Percentiles rank a stretch among this genome's conserved stretches.
phyloP scores from a whole-genome alignment of 2,888 invertebrate genomes.

The Sympetrum striolatum region DNA sequence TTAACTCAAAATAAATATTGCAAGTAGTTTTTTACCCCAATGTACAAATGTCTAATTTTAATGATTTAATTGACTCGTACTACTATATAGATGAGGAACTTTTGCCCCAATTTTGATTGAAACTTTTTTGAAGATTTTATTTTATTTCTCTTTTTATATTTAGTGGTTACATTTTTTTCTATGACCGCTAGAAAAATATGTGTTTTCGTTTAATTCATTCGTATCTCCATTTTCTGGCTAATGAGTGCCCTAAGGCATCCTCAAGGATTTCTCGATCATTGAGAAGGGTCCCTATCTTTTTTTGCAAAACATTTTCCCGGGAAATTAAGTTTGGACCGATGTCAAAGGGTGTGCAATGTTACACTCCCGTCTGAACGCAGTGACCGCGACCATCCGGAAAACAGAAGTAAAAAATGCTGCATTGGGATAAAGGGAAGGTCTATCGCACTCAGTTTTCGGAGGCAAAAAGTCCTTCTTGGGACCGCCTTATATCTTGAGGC shows the following conservation, averaged over 20 bases:
- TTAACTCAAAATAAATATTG: no score
- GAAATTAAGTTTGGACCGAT: neutral
- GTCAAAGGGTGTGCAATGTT: neutral
- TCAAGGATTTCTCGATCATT: neutral
- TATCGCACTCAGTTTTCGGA: neutral
- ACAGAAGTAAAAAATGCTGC: neutral
- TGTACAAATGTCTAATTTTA: no score
- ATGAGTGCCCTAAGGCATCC: neutral
- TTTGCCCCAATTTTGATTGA: no score
- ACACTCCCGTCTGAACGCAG: neutral
- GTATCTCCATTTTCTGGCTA: neutral
- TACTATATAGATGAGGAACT: no score
- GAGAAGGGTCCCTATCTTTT: neutral
- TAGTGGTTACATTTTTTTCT: no score
- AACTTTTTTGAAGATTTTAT: no score
- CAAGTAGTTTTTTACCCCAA: no score
- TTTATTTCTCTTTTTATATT: no score
- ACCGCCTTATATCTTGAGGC: neutral
- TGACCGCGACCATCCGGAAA: neutral
- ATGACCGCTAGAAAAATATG: no score
- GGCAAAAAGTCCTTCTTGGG: neutral
- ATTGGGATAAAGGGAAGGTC: neutral
- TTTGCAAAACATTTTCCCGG: neutral
- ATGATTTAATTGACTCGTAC: no score
- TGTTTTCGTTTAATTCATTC: neutral